Percentiles rank a stretch among this genome's conserved stretches.
Evolutionary conservation across 2,113 vertebrate genomes (phyloP).

Genomic region (Proteles cristata): DNA sequence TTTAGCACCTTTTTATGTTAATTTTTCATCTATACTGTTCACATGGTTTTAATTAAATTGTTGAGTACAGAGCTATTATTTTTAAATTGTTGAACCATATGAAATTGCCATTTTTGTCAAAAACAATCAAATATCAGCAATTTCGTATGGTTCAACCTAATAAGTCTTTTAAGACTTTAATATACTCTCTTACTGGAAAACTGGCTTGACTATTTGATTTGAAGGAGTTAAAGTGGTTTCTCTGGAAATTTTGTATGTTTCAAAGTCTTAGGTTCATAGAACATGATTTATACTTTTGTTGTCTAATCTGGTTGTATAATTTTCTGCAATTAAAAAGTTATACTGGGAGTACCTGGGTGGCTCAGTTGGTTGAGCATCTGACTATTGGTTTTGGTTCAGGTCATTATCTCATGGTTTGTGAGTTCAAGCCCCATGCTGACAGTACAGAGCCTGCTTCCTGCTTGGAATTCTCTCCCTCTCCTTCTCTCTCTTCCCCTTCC

Average conservation of each 20-base stretch:
- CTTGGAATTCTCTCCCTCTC: no score
- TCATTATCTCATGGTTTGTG: no score
- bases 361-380: no score
- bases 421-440: no score
- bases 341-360: no score
- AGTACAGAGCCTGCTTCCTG: no score
- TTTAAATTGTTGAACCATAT: background rate
- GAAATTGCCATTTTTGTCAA: background rate
- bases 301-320: background rate
- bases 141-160: background rate
- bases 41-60: background rate
- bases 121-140: background rate
- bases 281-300: background rate
- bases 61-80: background rate
- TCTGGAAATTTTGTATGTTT: conserved; percentile 1
- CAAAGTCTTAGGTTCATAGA: background rate
- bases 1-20: background rate
- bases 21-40: background rate
- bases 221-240: conserved; percentile 5
- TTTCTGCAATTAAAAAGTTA: conserved; percentile 6
- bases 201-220: background rate
- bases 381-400: no score
- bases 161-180: background rate
- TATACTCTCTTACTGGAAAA: background rate
- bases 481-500: no score